Conservation (phyloP, 2,888 invertebrate species). For the Teinopalpus imperialis region DNA sequence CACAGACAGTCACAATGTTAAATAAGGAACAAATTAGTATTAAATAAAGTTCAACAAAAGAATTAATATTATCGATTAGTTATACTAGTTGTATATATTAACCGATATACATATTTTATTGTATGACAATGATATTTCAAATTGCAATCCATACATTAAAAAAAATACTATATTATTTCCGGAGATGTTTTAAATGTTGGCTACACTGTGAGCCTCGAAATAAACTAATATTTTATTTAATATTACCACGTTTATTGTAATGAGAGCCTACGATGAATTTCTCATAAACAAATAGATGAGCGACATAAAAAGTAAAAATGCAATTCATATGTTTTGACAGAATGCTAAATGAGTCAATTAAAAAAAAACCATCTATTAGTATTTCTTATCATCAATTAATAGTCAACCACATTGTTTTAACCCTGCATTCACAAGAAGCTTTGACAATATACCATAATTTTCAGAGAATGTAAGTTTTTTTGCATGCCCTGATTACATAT, state of each 20-base stretch:
- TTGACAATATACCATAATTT: constrained; percentile 3
- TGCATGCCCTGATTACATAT: not conserved
- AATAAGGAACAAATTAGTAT: constrained; percentile 39
- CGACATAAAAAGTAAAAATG: too few species aligned
- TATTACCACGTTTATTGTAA: too few species aligned
- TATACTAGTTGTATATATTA: constrained; percentile 15
- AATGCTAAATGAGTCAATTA: too few species aligned
- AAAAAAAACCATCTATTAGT: too few species aligned
- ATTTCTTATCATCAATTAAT: constrained; percentile 1
- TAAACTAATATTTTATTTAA: too few species aligned
- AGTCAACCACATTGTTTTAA: constrained; percentile 13
- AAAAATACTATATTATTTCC: not conserved
- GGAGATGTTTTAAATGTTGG: not conserved
- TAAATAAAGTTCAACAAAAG: constrained; percentile 28
- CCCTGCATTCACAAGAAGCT: constrained; percentile 21
- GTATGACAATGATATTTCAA: not conserved
- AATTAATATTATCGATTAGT: constrained; percentile 3
- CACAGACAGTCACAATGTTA: constrained; percentile 33
- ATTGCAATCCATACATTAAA: not conserved
- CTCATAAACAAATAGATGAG: too few species aligned
- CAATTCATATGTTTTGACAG: too few species aligned
- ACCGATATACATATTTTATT: constrained; percentile 11
- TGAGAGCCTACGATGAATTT: too few species aligned
- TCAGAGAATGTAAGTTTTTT: constrained; percentile 4
- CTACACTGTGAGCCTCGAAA: not conserved